Evolutionary conservation across 1,140 invertebrate species (phyloP).

Genomic region (Trichogramma pretiosum): DNA sequence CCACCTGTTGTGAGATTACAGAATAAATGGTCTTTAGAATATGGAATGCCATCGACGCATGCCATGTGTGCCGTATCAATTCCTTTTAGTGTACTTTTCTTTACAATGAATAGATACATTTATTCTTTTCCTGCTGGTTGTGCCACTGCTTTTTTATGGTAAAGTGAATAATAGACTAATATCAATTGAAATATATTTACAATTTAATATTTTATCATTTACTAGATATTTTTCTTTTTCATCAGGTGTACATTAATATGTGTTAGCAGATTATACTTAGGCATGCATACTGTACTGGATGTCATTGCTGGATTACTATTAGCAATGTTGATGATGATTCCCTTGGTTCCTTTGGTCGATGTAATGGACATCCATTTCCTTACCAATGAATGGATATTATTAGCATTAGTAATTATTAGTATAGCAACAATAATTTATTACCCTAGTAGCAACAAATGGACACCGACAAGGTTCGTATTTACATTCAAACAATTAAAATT

Average conservation of each 20-base stretch:
- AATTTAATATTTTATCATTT: no score
- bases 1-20: slow-evolving; percentile 76
- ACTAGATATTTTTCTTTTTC: slow-evolving; percentile 6
- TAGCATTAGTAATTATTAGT: slow-evolving; percentile 54
- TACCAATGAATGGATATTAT: slow-evolving; percentile 56
- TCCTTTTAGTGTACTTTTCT: slow-evolving; percentile 73
- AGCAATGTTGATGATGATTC: slow-evolving; percentile 57
- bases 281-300: slow-evolving; percentile 86
- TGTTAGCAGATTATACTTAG: slow-evolving; percentile 77
- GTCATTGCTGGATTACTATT: slow-evolving; percentile 65
- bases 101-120: slow-evolving; percentile 72
- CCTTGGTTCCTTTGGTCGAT: slow-evolving; percentile 67
- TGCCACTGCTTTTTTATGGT: slow-evolving; percentile 50
- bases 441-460: slow-evolving; percentile 68
- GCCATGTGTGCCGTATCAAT: slow-evolving; percentile 83
- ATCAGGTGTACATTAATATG: slow-evolving; percentile 69
- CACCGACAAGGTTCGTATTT: slow-evolving; percentile 61
- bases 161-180: slow-evolving; percentile 17
- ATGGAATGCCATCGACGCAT: slow-evolving; percentile 91
- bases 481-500: neutral
- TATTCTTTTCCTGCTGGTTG: slow-evolving; percentile 53
- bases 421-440: slow-evolving; percentile 62
- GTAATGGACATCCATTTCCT: slow-evolving; percentile 63
- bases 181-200: slow-evolving; percentile 3
- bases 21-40: slow-evolving; percentile 78